These are phyloP conservation scores for Mythimna loreyi DNA, from an alignment of 2,888 invertebrate genomes.

Conservation along the genomic window DNA sequence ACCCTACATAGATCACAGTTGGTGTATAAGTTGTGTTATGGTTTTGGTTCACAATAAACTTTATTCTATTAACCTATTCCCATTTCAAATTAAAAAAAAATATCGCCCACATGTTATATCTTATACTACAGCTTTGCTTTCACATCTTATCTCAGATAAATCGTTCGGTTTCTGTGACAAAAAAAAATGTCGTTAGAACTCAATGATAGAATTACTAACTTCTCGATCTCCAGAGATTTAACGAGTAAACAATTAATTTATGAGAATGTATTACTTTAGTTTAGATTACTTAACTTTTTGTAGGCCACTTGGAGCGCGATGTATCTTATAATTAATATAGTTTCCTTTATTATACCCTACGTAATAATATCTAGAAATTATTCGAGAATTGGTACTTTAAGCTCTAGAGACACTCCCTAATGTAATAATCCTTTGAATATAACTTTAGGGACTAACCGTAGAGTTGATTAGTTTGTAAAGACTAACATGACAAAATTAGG, in stretches of 20 bases:
- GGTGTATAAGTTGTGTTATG: no score
- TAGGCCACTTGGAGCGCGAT: neutral
- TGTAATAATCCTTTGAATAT: constrained; percentile 37
- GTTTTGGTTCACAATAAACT: no score
- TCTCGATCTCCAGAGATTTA: neutral
- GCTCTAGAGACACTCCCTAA: constrained; percentile 28
- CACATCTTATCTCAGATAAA: no score
- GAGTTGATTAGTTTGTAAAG: constrained; percentile 28
- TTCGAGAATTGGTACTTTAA: constrained; percentile 6
- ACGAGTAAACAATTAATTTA: neutral
- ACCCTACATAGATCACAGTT: no score
- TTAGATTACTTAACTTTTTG: neutral
- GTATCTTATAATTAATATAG: neutral
- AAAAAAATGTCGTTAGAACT: no score
- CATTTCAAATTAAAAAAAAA: no score
- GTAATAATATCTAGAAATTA: constrained; percentile 7
- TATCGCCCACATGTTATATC: no score
- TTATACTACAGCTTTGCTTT: neutral
- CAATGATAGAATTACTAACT: neutral
- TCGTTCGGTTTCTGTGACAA: no score
- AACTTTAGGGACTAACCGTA: constrained; percentile 21
- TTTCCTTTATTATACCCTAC: constrained; percentile 12
- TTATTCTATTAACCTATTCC: no score
- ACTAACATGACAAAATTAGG: neutral
- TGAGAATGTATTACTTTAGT: neutral